Conservation (phyloP, 2,113 vertebrate species). For the Sminthopsis crassicaudata region DNA sequence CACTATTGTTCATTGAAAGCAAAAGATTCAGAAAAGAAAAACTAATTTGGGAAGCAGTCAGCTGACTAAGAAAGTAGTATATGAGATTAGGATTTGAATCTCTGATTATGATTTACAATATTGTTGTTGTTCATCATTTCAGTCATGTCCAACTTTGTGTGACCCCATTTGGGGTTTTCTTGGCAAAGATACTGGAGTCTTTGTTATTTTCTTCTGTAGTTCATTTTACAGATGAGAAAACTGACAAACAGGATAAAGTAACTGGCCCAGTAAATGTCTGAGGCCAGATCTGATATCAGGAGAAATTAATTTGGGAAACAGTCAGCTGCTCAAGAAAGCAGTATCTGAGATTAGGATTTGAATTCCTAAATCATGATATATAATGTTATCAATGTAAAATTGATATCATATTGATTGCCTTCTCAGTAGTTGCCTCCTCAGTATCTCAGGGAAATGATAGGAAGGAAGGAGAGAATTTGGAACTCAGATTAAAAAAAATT, state of each 20-base stretch:
- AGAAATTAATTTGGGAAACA: not conserved
- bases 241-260: too few relatives aligned
- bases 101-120: not conserved
- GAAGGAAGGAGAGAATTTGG: not conserved
- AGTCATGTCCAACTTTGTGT: too few relatives aligned
- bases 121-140: not conserved
- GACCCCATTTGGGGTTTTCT: too few relatives aligned
- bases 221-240: too few relatives aligned
- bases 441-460: not conserved
- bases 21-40: not conserved
- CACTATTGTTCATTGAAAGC: not conserved
- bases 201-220: too few relatives aligned
- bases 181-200: too few relatives aligned
- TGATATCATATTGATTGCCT: not conserved
- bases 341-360: not conserved
- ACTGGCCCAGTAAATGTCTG: too few relatives aligned
- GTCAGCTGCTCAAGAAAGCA: not conserved
- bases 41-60: not conserved
- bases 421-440: not conserved
- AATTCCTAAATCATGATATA: not conserved
- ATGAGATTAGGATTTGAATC: not conserved
- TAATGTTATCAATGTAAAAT: not conserved
- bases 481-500: not conserved
- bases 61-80: not conserved
- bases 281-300: not conserved